Conservation (phyloP, 2,113 vertebrate genomes). For the Apistogramma diplotaenia region DNA sequence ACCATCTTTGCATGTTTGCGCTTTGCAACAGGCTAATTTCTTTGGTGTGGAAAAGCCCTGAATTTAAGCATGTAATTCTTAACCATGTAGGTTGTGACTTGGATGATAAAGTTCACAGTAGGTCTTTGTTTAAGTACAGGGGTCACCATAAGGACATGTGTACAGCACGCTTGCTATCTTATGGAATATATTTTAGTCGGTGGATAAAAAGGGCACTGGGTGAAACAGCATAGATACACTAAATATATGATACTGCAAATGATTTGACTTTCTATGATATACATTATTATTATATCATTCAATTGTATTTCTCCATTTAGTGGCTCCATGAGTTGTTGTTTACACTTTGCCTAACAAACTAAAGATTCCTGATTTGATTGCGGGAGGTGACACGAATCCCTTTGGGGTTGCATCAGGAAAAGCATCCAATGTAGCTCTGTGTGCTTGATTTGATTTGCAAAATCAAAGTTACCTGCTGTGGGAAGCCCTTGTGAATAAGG, state of each 20-base stretch:
- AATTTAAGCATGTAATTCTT: slow-evolving; percentile 19
- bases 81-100: slow-evolving; percentile 22
- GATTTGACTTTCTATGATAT: neutral
- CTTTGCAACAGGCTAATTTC: slow-evolving; percentile 38
- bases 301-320: neutral
- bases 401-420: neutral
- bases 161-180: neutral
- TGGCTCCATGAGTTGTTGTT: neutral
- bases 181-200: neutral
- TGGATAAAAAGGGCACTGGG: neutral
- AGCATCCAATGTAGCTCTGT: neutral
- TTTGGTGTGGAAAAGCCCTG: slow-evolving; percentile 6
- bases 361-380: neutral
- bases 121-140: neutral
- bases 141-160: neutral
- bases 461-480: neutral
- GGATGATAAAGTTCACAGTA: slow-evolving; percentile 15
- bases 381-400: neutral
- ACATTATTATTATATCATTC: neutral
- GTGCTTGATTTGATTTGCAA: too few species aligned
- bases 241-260: neutral
- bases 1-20: slow-evolving; percentile 43
- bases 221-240: neutral
- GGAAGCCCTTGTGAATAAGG: neutral
- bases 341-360: neutral